phyloP scores from a whole-genome alignment of 2,888 invertebrate species.

The Selenia dentaria region DNA sequence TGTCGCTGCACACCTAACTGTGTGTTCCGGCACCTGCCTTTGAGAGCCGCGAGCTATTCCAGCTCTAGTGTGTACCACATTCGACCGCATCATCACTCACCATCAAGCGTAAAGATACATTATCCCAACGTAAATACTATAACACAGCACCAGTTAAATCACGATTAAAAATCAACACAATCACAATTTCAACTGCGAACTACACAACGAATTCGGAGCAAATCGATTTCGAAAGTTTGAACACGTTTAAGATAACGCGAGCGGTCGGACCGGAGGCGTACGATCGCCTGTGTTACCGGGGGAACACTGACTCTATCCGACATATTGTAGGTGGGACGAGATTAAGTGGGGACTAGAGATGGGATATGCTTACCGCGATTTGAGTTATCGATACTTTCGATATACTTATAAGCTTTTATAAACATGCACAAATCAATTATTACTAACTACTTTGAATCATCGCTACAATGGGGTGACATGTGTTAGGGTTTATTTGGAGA shows the following conservation, averaged over 20 bases:
- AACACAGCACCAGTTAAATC: background rate
- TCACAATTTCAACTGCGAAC: slow-evolving; percentile 4
- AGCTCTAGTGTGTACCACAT: too few relatives aligned
- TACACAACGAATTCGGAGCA: background rate
- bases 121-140: too few relatives aligned
- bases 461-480: too few relatives aligned
- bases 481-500: too few relatives aligned
- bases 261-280: background rate
- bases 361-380: background rate
- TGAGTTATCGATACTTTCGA: slow-evolving; percentile 9
- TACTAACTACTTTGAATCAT: too few relatives aligned
- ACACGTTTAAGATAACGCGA: slow-evolving; percentile 6
- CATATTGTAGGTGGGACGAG: slow-evolving; percentile 11
- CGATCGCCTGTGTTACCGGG: slow-evolving; percentile 2
- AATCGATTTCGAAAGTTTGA: slow-evolving; percentile 12
- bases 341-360: slow-evolving; percentile 5
- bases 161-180: background rate
- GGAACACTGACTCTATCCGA: slow-evolving; percentile 8
- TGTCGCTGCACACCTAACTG: too few relatives aligned
- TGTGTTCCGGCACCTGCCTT: too few relatives aligned
- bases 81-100: too few relatives aligned
- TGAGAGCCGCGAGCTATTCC: too few relatives aligned
- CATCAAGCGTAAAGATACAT: too few relatives aligned
- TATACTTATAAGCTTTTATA: too few relatives aligned
- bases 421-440: too few relatives aligned